Base-by-base conservation (phyloP, 2,888 invertebrate genomes). In the Drosophila stalkeri region DNA sequence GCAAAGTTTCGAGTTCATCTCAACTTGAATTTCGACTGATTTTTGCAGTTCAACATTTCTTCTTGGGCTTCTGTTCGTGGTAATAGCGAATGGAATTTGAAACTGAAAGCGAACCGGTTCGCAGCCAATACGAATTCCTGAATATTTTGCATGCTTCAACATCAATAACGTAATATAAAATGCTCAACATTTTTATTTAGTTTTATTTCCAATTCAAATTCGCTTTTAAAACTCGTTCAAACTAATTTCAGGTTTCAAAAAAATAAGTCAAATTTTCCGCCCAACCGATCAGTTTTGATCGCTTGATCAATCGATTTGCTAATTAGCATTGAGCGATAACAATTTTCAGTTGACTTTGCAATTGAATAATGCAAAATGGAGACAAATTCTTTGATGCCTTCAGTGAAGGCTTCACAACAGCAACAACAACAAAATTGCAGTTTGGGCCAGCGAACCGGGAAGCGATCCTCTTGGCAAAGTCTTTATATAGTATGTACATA, bases 311-410 rank as follows among this genome's bases (percentile, higher is more conserved):
- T 83, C 70, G 81, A 47, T 81, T 79, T 81, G 64, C 67, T 75
- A 79, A 85, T 86, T 89, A 75, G 66, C 81, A 81, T 72, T 79
- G 89, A 89, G 67, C 79, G 89, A 55, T 72, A 73, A 16, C 70
- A 75, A 66, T 68, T 62, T 51, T 0, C 39, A 23, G 2, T 43
- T 55, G 33, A 20, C 35, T 51, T 54, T 52, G 39, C 66, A 57
- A 52, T 63, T 72, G 46, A 43, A 18, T 63, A 46, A 62, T 41
- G 27, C 27, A 27, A 33, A 41, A 37, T 31, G 6, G n/a, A 16
- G 33, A 60, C 23, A 63, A 68, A 61, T 57, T 51, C 59, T 51
- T 37, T 20, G 11, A 3, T 1, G 18, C 33, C 51, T 51, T 9
- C 27, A 5, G n/a, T 2, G 49, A 18, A 33, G 31, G 18, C 49